Evolutionary conservation across 2,113 vertebrate species (phyloP), one percentile per base, ranked within the genome.

Genomic region (Poeciliopsis occidentalis): DNA sequence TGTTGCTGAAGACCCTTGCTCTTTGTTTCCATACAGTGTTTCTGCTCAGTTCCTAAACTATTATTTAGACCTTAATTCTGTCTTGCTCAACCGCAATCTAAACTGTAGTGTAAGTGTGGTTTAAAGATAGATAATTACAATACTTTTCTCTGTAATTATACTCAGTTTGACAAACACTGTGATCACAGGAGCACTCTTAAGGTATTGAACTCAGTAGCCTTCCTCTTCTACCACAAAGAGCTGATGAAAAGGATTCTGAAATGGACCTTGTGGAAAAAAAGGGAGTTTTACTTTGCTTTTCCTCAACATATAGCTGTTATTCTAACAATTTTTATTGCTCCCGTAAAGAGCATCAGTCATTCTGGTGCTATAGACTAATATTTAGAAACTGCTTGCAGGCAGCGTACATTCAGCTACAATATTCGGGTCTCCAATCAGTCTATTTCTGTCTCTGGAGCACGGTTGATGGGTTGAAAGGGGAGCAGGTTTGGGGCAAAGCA

Each of bases 61-160:
- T 91, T 90, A 92, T 75, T 76, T 78, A 76, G 79, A 85, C 86
- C 82, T 71, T 82, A 88, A 84, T 84, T 88, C 88, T 77, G 81
- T 89, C 88, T 81, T 89, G 85, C 80, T 81, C 63, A 73, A 88
- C 91, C 89, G 54, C 90, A 92, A 79, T 74, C 88, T 76, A 85
- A 92, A 91, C 85, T 90, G 84, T 79, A 90, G 88, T 90, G 87
- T 90, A 90, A 89, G 84, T 85, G 86, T 87, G 79, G 90, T 90
- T 89, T 87, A 81, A 76, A 86, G 88, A 90, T 79, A 77, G 80
- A 88, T 91, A 89, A 93, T 91, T 91, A 90, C 87, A 87, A 76
- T 85, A 79, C 81, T 84, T 88, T 88, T 29, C 87, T 89, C 82
- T 88, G 88, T 90, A 91, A 92, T 91, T 92, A 91, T 39, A 76